Conservation (phyloP, 2,797 vertebrate genomes). For the Taeniopygia guttata region DNA sequence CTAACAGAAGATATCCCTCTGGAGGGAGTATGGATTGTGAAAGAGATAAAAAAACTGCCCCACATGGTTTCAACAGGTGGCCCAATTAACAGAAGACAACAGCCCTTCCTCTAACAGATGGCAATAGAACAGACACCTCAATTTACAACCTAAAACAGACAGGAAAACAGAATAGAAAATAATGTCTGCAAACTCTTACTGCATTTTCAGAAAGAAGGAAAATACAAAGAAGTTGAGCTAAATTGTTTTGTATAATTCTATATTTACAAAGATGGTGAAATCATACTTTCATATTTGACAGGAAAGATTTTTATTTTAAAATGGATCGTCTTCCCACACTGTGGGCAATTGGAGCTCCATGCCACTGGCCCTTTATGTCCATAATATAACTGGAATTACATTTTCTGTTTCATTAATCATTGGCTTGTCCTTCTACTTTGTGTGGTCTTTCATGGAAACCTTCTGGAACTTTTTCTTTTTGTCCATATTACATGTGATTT, state of each 20-base stretch:
- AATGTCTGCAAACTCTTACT: neutral
- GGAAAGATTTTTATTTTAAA: neutral
- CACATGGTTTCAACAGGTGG: neutral
- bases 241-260: neutral
- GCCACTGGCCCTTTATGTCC: accelerated
- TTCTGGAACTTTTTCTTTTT: neutral
- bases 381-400: neutral
- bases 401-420: neutral
- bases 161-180: neutral
- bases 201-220: neutral
- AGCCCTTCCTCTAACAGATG: neutral
- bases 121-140: neutral
- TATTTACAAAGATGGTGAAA: neutral
- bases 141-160: neutral
- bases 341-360: accelerated
- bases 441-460: neutral
- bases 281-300: neutral
- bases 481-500: accelerated
- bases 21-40: neutral
- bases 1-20: neutral
- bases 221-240: neutral
- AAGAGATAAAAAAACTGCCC: neutral
- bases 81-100: neutral
- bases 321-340: accelerated
- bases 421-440: neutral